phyloP scores from a whole-genome alignment of 2,113 vertebrate genomes.

The Oncorhynchus mykiss region DNA sequence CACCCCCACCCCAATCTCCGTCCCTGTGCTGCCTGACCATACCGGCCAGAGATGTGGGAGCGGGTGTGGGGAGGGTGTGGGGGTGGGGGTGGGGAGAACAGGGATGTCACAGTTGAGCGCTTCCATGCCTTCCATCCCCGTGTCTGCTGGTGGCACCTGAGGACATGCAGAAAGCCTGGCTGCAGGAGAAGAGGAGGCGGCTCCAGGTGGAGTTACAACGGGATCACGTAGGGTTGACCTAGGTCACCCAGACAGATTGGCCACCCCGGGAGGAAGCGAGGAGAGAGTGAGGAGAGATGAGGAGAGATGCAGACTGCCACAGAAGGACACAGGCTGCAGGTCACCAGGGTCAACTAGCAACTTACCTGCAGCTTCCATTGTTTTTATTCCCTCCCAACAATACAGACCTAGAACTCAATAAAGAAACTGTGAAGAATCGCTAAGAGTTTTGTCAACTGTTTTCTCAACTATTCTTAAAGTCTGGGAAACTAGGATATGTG shows the following conservation, averaged over 20 bases:
- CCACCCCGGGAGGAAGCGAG: slow-evolving; percentile 21
- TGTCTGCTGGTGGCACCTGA: too few relatives aligned
- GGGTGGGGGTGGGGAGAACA: too few relatives aligned
- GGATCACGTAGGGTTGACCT: slow-evolving; percentile 12
- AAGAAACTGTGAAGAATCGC: not conserved
- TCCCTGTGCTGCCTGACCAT: too few relatives aligned
- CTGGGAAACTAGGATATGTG: too few relatives aligned
- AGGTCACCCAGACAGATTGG: slow-evolving; percentile 59
- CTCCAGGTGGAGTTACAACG: not conserved
- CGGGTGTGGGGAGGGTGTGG: too few relatives aligned
- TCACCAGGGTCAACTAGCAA: slow-evolving; percentile 12
- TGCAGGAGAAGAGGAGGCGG: not conserved
- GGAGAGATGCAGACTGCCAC: too few relatives aligned
- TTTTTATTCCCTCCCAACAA: not conserved
- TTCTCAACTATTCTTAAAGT: not conserved
- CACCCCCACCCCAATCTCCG: too few relatives aligned
- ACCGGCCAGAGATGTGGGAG: too few relatives aligned
- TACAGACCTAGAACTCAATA: not conserved
- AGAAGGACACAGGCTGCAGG: too few relatives aligned
- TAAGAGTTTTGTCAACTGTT: not conserved
- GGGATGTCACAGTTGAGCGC: too few relatives aligned
- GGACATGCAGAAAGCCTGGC: not conserved
- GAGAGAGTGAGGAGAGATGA: not conserved
- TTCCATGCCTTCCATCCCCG: too few relatives aligned
- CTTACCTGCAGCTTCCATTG: not conserved